These are phyloP conservation scores for Unio pictorum DNA, from an alignment of 2,888 invertebrate genomes.

Conservation along the genomic window DNA sequence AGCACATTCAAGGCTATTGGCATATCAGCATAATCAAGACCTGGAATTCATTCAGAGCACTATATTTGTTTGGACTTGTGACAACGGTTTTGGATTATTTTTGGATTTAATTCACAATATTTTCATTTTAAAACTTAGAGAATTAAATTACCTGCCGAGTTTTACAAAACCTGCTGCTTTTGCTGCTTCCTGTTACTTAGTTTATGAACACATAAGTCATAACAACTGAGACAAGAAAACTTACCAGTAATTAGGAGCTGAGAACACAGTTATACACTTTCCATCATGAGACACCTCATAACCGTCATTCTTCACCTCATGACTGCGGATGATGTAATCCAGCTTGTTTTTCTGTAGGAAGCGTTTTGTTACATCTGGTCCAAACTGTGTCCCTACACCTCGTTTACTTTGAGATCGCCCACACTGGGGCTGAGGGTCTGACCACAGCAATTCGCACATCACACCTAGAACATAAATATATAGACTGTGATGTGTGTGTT, in stretches of 20 bases:
- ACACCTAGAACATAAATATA: slow-evolving; percentile 74
- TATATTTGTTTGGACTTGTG: too few relatives aligned
- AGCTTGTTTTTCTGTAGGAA: slow-evolving; percentile 87
- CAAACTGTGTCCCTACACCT: slow-evolving; percentile 98
- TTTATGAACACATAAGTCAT: too few relatives aligned
- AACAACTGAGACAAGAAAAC: slow-evolving; percentile 12
- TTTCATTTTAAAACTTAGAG: too few relatives aligned
- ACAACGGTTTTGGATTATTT: too few relatives aligned
- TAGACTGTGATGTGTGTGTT: not conserved
- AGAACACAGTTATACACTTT: slow-evolving; percentile 98
- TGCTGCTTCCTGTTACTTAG: too few relatives aligned
- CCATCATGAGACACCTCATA: slow-evolving; percentile 96
- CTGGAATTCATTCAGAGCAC: too few relatives aligned
- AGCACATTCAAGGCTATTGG: too few relatives aligned
- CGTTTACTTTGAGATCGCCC: slow-evolving; percentile 95
- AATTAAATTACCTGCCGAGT: too few relatives aligned
- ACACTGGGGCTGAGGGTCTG: slow-evolving; percentile 92
- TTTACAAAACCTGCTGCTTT: too few relatives aligned
- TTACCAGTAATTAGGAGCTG: slow-evolving; percentile 99
- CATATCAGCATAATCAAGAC: too few relatives aligned
- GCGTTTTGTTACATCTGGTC: slow-evolving; percentile 92
- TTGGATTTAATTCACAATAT: too few relatives aligned
- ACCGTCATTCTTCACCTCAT: slow-evolving; percentile 97
- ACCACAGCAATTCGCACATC: slow-evolving; percentile 99
- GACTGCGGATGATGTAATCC: slow-evolving; percentile 95